Base-by-base conservation (phyloP, 2,113 vertebrate genomes). In the Serilophus lunatus region DNA sequence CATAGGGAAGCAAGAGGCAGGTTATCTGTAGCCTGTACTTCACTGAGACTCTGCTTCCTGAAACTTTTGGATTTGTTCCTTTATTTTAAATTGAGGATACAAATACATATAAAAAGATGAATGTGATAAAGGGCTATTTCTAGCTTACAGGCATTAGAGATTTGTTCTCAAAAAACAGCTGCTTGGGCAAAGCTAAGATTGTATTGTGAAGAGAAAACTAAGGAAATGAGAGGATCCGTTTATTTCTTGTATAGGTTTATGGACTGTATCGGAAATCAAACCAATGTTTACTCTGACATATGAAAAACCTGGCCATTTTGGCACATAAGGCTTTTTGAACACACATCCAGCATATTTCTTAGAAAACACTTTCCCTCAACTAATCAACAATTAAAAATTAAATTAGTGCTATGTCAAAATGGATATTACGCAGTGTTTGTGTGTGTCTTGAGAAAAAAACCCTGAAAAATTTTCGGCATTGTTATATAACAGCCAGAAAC, bases 401-500 rank as follows among this genome's bases (percentile, higher is more conserved):
- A 53, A 10, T 90, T 36, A 71, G 10, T 64, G 38, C 13, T 33
- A 5, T 56, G 35, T 65, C 18, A 86, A 84, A 94, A 78, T 28
- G 17, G 12, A 8, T 78, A 38, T 31, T 79, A 59, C 85, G 13
- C 20, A 65, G 40, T n/a, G 20, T 61, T 51, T 35, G 4, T 57
- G 33, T 51, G 7, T 36, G 28, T 74, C 50, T 36, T 75, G 44
- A 69, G n/a, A 40, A 82, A 86, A 86, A 53, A 82, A 50, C 12
- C 13, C 23, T 0, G 0, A 45, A 8, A 47, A 8, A 47, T 7
- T 63, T 78, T 60, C 69, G 15, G 4, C 6, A 28, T 10, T 44
- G 17, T 44, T 80, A 31, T 2, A 1, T 57, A 49, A 20, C 13
- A 53, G 24, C 18, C 18, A 78, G 50, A 75, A 84, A 45, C 23